Evolutionary conservation across 2,113 vertebrate genomes (phyloP).

Genomic region (Pelecanoides urinatrix): DNA sequence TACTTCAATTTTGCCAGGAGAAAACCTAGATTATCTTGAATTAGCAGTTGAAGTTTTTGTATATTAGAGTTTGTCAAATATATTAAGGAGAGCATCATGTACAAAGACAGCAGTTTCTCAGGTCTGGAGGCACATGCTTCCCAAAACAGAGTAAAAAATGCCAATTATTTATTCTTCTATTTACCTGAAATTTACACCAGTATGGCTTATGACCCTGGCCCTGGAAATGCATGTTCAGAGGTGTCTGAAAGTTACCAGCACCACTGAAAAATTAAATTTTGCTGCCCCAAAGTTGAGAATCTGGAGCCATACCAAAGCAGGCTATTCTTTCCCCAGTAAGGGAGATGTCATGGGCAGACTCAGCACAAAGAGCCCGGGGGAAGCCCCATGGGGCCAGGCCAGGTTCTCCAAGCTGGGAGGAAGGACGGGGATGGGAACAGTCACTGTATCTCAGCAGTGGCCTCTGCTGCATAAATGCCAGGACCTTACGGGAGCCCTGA

Average conservation of each 20-base stretch:
- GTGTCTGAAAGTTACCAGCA: background rate
- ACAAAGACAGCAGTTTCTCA: background rate
- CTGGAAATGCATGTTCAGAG: background rate
- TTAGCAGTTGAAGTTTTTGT: slow-evolving; percentile 26
- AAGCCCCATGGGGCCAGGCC: background rate
- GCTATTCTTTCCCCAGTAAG: background rate
- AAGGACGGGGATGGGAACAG: background rate
- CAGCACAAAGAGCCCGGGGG: background rate
- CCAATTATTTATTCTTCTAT: background rate
- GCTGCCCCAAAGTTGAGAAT: background rate
- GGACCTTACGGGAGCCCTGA: background rate
- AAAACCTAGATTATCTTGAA: slow-evolving; percentile 52
- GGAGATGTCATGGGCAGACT: background rate
- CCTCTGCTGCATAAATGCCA: background rate
- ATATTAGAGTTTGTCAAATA: background rate
- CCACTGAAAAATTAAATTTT: background rate
- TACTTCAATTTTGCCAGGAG: slow-evolving; percentile 40
- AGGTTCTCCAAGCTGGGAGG: accelerated
- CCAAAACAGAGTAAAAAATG: background rate
- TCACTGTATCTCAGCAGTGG: no score
- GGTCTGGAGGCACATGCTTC: background rate
- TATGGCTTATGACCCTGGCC: background rate
- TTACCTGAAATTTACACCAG: background rate
- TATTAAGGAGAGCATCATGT: background rate
- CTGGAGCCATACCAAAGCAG: background rate